Conservation (phyloP, 2,113 vertebrate species). For the Okapia johnstoni region DNA sequence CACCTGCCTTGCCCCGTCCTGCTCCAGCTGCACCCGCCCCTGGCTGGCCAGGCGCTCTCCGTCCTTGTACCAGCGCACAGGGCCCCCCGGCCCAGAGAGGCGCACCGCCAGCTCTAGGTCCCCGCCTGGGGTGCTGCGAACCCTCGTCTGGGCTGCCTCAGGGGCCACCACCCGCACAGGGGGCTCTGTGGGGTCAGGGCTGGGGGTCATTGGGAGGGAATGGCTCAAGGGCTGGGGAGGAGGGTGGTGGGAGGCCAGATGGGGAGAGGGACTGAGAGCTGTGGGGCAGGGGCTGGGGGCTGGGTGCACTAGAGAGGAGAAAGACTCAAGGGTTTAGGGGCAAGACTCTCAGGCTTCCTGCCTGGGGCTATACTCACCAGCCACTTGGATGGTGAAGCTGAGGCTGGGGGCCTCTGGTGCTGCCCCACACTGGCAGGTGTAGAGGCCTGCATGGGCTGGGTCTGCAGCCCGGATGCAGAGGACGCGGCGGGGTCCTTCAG, state of each 20-base stretch:
- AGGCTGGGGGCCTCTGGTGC: conserved; percentile 77
- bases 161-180: conserved; percentile 56
- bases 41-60: conserved; percentile 86
- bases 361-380: conserved; percentile 80
- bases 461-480: conserved; percentile 80
- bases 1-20: conserved; percentile 85
- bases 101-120: conserved; percentile 89
- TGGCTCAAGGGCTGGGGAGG: neutral
- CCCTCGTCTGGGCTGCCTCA: conserved; percentile 60
- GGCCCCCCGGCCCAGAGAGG: conserved; percentile 84
- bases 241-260: neutral
- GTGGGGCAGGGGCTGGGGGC: neutral
- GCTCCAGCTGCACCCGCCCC: conserved; percentile 86
- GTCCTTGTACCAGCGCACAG: conserved; percentile 91
- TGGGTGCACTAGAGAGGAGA: neutral
- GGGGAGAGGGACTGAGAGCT: neutral
- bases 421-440: conserved; percentile 83
- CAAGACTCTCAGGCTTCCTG: neutral
- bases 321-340: neutral
- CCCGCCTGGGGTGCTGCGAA: conserved; percentile 55
- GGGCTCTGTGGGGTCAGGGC: conserved; percentile 60
- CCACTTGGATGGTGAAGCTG: conserved; percentile 88
- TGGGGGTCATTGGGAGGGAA: conserved; percentile 16
- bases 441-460: conserved; percentile 85
- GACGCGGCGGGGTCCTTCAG: conserved; percentile 80